Percentiles rank a stretch among this genome's conserved stretches.
phyloP scores from a whole-genome alignment of 2,797 vertebrate species.

The Pampus argenteus region DNA sequence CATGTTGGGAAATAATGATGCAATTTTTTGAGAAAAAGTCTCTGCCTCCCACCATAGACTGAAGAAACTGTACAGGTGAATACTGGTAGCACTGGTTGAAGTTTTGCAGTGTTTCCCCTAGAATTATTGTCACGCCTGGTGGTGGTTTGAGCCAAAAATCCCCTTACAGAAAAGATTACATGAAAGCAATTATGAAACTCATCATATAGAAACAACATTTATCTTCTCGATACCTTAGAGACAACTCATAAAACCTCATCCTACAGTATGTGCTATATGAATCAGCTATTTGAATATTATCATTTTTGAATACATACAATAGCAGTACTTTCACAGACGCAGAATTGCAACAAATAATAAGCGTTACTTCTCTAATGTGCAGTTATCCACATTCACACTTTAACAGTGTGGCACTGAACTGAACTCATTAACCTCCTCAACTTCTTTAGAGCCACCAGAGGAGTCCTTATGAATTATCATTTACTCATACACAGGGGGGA shows the following conservation, averaged over 20 bases:
- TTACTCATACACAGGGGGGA: slow-evolving; percentile 30
- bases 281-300: slow-evolving; percentile 38
- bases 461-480: slow-evolving; percentile 36
- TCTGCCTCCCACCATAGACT: slow-evolving; percentile 4
- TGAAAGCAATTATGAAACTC: slow-evolving; percentile 45
- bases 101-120: slow-evolving; percentile 46
- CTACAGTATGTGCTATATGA: slow-evolving; percentile 26
- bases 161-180: slow-evolving; percentile 46
- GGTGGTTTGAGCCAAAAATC: slow-evolving; percentile 53
- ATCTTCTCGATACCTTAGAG: slow-evolving; percentile 36
- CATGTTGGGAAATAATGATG: slow-evolving; percentile 38
- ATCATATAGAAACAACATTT: slow-evolving; percentile 33
- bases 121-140: slow-evolving; percentile 34
- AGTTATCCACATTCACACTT: slow-evolving; percentile 25
- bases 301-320: slow-evolving; percentile 5
- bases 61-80: slow-evolving; percentile 10
- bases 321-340: slow-evolving; percentile 7
- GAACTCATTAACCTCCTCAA: slow-evolving; percentile 48
- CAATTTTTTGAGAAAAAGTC: slow-evolving; percentile 35
- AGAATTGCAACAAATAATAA: slow-evolving; percentile 37
- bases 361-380: slow-evolving; percentile 24
- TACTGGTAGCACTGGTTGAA: slow-evolving; percentile 23
- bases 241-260: slow-evolving; percentile 40
- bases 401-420: slow-evolving; percentile 31
- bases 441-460: slow-evolving; percentile 20